Evolutionary conservation across 2,888 invertebrate species (phyloP), one percentile per base, ranked within the genome.

Genomic region (Aplocera efformata): DNA sequence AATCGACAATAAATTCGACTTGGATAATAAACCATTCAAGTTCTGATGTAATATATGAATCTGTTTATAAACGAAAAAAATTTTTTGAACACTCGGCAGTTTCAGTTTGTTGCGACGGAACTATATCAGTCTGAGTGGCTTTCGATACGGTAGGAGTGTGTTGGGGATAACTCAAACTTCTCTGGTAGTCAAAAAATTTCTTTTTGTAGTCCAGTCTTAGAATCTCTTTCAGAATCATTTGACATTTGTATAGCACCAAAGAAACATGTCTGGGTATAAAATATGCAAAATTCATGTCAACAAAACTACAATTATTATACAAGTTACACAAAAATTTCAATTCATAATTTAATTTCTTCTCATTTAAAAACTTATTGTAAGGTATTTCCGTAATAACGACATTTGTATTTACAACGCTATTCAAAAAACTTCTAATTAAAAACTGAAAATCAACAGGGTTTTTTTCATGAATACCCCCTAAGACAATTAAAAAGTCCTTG

Each of bases 41-140:
- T 35, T 35, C 13, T 35, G 29, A 23, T 35, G 35, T 3, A 35
- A 6, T 7, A 35, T 35, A 22, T 28, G 22, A n/a, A 35, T 10
- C 13, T 28, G 7, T n/a, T 28, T 35, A 28, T 28, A 26, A 11
- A 35, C 35, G 35, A 35, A 35, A 35, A 28, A 35, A 23, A 8
- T 8, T 17, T 17, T 17, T 17, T 17, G 29, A n/a, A 6, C 6
- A 7, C n/a, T 8, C 8, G 17, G 6, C 5, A 25, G 25, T n/a
- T 9, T 1, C 8, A 3, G 5, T 29, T 29, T 29, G 3, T 7
- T 3, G 17, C 1, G 3, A 8, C 5, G 4, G 13, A 7, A 24
- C 20, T 17, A 5, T 7, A 26, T 33, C 26, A 25, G 33, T 33
- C 10, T 33, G 33, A 6, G 25, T 26, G 13, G 13, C 13, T 17